Base-by-base conservation (phyloP, 2,797 vertebrate species). In the Channa striata region DNA sequence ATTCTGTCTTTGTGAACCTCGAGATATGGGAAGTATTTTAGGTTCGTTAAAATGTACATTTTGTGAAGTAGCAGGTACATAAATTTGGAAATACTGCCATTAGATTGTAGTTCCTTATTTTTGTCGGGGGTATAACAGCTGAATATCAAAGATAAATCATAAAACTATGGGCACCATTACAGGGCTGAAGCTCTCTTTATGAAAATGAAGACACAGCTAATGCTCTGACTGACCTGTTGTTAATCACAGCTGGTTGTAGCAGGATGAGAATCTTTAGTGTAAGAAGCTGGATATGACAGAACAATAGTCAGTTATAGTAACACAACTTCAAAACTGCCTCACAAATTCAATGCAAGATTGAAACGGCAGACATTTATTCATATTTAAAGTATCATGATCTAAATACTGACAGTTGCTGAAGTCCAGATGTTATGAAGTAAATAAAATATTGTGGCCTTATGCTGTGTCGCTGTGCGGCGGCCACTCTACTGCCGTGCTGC, bases 171-270 rank as follows among this genome's bases (percentile, higher is more conserved):
- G 54, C 72, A 59, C 51, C 46, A 20, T 52, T 54, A 62, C 52
- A 51, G 25, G 71, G 80, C 81, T 87, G 81, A 21, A 72, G 57
- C 60, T 52, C 16, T 42, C 62, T 67, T 74, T 66, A 53, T 85
- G 61, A 81, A 84, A 78, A 77, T 60, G 12, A 46, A 70, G 59
- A 49, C 39, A 44, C 14, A 33, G 69, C 67, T 68, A 43, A 62
- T 44, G 17, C 23, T 54, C 46, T 58, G 25, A 64, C 23, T 54
- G 51, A 59, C 43, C 53, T 57, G 60, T 60, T 21, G 20, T 37
- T 19, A 40, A 48, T 78, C 39, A 69, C 37, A 48, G 43, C 14
- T 17, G 34, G 39, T 1, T 37, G 37, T 34, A 42, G 52, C 66
- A 44, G 40, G 68, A 49, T n/a, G 13, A 79, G 36, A 63, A 56